phyloP scores from a whole-genome alignment of 2,888 invertebrate genomes.

The Chelonus formosanus region DNA sequence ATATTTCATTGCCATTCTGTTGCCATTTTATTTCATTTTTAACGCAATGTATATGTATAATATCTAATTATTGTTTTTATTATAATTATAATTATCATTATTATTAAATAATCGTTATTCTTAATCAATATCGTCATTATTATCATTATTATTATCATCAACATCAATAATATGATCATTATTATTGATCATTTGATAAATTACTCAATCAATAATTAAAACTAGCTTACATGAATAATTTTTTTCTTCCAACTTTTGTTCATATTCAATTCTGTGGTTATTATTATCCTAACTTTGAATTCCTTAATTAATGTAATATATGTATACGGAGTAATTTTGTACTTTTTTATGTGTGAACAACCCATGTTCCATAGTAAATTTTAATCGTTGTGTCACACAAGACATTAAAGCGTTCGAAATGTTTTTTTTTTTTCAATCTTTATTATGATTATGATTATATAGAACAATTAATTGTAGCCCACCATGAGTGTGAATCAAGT shows the following conservation, averaged over 20 bases:
- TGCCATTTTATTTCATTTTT: constrained; percentile 23
- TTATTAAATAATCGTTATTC: too few relatives aligned
- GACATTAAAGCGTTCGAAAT: not conserved
- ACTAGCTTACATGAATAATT: too few relatives aligned
- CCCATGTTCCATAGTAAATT: not conserved
- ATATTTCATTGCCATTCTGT: constrained; percentile 23
- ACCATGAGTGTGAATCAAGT: constrained; percentile 11
- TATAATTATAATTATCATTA: too few relatives aligned
- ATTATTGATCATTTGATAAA: not conserved
- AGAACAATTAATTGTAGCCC: constrained; percentile 7
- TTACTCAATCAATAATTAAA: not conserved
- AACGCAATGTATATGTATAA: constrained; percentile 2
- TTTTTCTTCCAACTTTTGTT: not conserved
- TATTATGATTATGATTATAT: constrained; percentile 5
- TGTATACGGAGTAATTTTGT: constrained; percentile 12
- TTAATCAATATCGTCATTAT: not conserved
- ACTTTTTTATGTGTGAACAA: constrained; percentile 22
- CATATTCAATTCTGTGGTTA: not conserved
- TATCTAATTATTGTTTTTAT: constrained; percentile 5
- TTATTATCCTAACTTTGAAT: not conserved
- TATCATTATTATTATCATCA: not conserved
- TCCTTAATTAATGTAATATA: constrained; percentile 4
- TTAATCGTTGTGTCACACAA: constrained; percentile 3
- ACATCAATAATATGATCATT: not conserved
- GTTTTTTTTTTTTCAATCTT: not conserved